Evolutionary conservation across 2,888 invertebrate genomes (phyloP), one percentile per base, ranked within the genome.

Genomic region (Drosophila mettleri): DNA sequence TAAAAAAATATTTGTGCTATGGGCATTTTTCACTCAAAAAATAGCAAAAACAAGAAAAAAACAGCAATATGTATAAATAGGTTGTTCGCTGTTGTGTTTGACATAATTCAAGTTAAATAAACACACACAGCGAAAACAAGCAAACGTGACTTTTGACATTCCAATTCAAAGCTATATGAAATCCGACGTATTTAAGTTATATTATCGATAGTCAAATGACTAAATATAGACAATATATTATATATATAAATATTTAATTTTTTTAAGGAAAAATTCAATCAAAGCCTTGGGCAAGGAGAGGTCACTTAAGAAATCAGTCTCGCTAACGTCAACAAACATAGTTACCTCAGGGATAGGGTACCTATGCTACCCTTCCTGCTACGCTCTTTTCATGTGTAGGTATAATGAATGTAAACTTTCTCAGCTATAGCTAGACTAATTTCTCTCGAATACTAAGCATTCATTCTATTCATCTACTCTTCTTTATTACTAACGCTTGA

Each of bases 401-500:
- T 34, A 20, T 29, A 24, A 36, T 38, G 12, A 62, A 64, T 20
- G 45, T 62, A 55, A 71, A 76, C 80, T 80, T 78, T 69, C 69
- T 61, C 69, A 69, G 61, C 57, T 66, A 45, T 51, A 66, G 57
- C 66, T 64, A 74, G 81, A 81, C 81, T 38, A 69, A 81, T 78
- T 79, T 55, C 45, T 57, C 63, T 57, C 63, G 38, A 63, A 57
- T 49, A 66, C 54, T 45, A 59, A 53, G 20, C 60, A 69, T 60
- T 55, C 60, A 60, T 58, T 31, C 48, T 33, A 48, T 39, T 27
- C 43, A 57, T 43, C 48, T 31, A 41, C 54, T 41, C 34, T 39
- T 52, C 39, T 41, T 27, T 38, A 27, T 24, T 18, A 38, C 24
- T 33, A 24, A 52, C 68, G 38, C 39, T 27, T 14, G 12, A 3